These are phyloP conservation scores for Trachythela sp. DNA, from an alignment of 64 coral and sea anemone genomes.

Conservation along the genomic window DNA sequence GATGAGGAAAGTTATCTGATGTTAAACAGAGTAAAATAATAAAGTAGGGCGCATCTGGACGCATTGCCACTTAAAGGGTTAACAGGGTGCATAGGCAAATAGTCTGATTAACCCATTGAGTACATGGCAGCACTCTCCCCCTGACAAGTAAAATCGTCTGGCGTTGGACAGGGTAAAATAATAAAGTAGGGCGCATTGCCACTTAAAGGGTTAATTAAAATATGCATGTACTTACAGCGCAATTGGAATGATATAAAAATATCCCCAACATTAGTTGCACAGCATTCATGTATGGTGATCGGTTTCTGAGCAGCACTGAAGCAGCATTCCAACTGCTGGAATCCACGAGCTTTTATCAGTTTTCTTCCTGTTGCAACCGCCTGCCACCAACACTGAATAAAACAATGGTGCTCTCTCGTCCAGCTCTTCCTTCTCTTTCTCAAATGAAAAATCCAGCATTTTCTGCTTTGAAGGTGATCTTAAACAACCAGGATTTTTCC, in stretches of 20 bases:
- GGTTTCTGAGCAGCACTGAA: conserved; percentile 40
- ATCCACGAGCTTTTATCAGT: background rate
- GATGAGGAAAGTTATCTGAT: no score
- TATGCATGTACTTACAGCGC: conserved; percentile 51
- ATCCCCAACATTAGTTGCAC: conserved; percentile 44
- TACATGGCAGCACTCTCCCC: no score
- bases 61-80: no score
- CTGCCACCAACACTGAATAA: conserved; percentile 52
- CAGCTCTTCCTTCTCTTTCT: conserved; percentile 17
- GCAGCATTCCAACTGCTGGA: background rate
- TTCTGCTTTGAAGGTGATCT: conserved; percentile 44
- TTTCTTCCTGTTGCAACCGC: conserved; percentile 38
- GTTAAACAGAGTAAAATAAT: no score
- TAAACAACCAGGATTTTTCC: conserved; percentile 45
- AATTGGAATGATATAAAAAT: conserved; percentile 56
- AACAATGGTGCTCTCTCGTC: conserved; percentile 23
- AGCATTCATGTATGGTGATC: conserved; percentile 64
- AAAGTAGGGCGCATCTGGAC: no score
- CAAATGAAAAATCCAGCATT: conserved; percentile 41
- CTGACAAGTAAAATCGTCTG: no score
- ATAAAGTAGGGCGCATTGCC: no score
- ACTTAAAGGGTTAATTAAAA: no score
- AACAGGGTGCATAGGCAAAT: no score
- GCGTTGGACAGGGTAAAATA: no score
- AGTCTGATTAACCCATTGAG: no score